Conservation (phyloP, 2,797 vertebrate genomes). For the Zalophus californianus region DNA sequence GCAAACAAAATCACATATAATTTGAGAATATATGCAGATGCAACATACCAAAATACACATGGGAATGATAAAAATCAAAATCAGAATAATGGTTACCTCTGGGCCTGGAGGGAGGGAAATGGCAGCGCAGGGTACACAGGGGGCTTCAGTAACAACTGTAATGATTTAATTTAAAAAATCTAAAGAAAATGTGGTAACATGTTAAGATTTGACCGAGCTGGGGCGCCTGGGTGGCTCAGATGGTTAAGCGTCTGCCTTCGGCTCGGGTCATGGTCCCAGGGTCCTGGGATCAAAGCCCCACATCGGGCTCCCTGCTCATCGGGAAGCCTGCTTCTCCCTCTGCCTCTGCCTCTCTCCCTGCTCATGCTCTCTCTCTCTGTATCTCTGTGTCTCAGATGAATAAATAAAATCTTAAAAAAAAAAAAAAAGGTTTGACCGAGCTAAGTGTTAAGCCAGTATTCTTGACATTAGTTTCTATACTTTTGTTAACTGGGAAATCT, state of each 20-base stretch:
- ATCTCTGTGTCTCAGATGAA: no score
- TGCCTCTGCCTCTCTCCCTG: no score
- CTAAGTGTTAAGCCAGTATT: background rate
- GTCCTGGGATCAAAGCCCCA: no score
- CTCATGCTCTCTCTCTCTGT: no score
- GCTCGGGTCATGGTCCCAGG: no score
- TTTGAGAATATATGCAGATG: slow-evolving; percentile 46
- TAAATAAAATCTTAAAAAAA: no score
- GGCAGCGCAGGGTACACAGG: background rate
- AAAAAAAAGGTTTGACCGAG: background rate
- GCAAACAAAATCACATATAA: slow-evolving; percentile 45
- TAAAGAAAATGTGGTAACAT: slow-evolving; percentile 24
- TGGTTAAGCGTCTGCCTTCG: no score
- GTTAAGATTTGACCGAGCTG: slow-evolving; percentile 9
- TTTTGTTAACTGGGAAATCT: slow-evolving; percentile 36
- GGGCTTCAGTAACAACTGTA: background rate
- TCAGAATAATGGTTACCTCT: background rate
- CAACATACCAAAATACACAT: slow-evolving; percentile 59
- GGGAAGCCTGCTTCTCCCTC: no score
- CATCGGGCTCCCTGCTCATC: no score
- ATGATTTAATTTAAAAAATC: slow-evolving; percentile 12
- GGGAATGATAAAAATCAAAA: slow-evolving; percentile 45
- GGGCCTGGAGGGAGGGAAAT: background rate
- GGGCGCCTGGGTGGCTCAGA: no score
- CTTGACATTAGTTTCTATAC: slow-evolving; percentile 43